A percentile compares a stretch with the other conserved stretches of the same genome.
These are phyloP conservation scores for Conus betulinus DNA, from an alignment of 1,140 invertebrate species.

Conservation along the genomic window DNA sequence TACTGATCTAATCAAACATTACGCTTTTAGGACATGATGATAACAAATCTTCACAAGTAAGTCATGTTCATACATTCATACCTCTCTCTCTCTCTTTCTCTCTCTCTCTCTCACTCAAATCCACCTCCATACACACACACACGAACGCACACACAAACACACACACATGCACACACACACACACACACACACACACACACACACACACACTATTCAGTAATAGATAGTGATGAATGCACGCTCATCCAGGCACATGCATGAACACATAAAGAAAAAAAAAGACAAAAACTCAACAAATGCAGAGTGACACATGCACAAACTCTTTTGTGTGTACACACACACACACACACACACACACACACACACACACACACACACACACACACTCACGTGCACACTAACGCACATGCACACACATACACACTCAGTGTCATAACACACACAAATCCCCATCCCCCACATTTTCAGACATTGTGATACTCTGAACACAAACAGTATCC, in stretches of 20 bases:
- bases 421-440: neutral
- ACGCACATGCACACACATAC: neutral
- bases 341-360: neutral
- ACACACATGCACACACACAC: neutral
- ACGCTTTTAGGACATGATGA: too few species aligned
- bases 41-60: too few species aligned
- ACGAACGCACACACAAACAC: neutral
- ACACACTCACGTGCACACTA: neutral
- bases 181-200: neutral
- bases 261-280: too few species aligned
- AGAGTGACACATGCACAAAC: neutral
- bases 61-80: too few species aligned
- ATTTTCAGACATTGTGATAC: too few species aligned
- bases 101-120: neutral
- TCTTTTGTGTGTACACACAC: neutral
- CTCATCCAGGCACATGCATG: neutral
- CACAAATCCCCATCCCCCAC: too few species aligned
- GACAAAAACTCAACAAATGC: too few species aligned
- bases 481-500: too few species aligned
- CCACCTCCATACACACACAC: neutral
- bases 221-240: neutral
- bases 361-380: neutral
- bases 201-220: neutral
- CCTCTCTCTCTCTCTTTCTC: too few species aligned
- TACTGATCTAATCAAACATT: too few species aligned